Conservation (phyloP, 2,888 invertebrate genomes). For the Papilio elwesi region DNA sequence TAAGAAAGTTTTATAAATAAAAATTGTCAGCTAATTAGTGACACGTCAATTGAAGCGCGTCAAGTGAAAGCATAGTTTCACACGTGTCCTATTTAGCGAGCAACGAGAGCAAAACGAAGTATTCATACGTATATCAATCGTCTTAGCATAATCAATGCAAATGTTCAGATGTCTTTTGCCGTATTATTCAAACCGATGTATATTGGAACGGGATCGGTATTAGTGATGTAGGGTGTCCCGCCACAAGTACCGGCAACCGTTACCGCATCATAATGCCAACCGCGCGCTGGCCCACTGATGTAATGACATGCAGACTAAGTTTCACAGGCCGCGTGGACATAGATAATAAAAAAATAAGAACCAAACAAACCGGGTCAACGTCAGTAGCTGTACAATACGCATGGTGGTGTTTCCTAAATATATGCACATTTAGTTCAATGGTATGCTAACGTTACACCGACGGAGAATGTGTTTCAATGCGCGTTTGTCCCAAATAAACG, state of each 20-base stretch:
- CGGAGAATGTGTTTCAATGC: conserved; percentile 22
- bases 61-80: conserved; percentile 77
- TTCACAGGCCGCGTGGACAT: conserved; percentile 47
- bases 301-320: conserved; percentile 65
- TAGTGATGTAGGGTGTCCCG: conserved; percentile 50
- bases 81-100: conserved; percentile 62
- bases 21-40: conserved; percentile 70
- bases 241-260: conserved; percentile 62
- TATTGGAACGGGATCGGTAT: conserved; percentile 53
- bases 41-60: conserved; percentile 62
- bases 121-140: conserved; percentile 54
- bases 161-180: conserved; percentile 41
- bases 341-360: conserved; percentile 35
- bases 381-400: conserved; percentile 35
- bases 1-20: conserved; percentile 50
- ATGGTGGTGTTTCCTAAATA: conserved; percentile 35
- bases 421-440: conserved; percentile 35
- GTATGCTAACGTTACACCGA: conserved; percentile 22
- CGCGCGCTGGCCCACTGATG: conserved; percentile 68
- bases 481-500: conserved; percentile 19
- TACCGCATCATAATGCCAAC: conserved; percentile 74
- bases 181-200: conserved; percentile 46
- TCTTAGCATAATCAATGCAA: conserved; percentile 42
- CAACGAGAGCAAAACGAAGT: conserved; percentile 54
- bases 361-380: conserved; percentile 39